Base-by-base conservation (phyloP, 2,113 vertebrate genomes). In the Scopus umbretta region DNA sequence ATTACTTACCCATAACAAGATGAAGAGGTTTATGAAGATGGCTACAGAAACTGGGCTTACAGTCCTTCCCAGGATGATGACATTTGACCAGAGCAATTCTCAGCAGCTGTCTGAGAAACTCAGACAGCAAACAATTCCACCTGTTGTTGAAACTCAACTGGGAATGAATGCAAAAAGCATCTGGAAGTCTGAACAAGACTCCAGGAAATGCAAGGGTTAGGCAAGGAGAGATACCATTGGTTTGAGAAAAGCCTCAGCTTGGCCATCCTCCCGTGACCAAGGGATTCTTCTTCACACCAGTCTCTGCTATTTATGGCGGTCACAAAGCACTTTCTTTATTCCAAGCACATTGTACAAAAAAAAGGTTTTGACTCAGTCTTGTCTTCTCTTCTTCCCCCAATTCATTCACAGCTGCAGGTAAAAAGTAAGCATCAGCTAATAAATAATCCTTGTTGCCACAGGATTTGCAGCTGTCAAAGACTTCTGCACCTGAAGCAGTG, bases 21-120 rank as follows among this genome's bases (percentile, higher is more conserved):
- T 63, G 26, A 84, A 86, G 61, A 2, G 13, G 5, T 50, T 95
- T 74, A 73, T n/a, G 47, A 74, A 80, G 52, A 76, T 11, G 5
- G 11, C 50, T 18, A n/a, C 18, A 90, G n/a, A 73, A 91, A 92
- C 55, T 34, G 42, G 45, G 32, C 55, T 91, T 47, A 19, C 13
- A 6, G 30, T 73, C 83, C 65, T 88, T 53, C 89, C 65, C 56
- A 62, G 70, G 52, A 84, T 82, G 53, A 81, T 73, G 92, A 87
- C 73, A 75, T 72, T n/a, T 15, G 47, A 94, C 81, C 49, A 96
- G 36, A 94, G 49, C 47, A 74, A 92, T 80, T 76, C 94, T 73
- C 80, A 88, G 92, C 98, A 98, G 97, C 97, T 98, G 97, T 95
- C 85, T 89, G 72, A 68, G 92, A 88, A 88, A 58, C 90, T 97